These are phyloP conservation scores for Chromoteleia sp. DNA, from an alignment of 2,888 invertebrate genomes.

Conservation along the genomic window DNA sequence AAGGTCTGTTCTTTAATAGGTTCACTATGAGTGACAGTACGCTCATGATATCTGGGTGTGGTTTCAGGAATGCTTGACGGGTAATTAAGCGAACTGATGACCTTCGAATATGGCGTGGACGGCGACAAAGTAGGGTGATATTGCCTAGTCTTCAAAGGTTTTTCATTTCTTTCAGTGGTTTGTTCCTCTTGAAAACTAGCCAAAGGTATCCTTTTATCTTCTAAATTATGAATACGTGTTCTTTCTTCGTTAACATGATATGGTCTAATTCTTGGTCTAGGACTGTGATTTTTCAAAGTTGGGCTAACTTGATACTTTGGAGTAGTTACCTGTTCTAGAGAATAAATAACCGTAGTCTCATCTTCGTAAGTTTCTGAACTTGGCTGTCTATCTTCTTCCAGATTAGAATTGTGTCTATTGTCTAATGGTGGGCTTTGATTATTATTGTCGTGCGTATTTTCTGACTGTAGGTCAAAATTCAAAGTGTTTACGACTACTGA, in stretches of 20 bases:
- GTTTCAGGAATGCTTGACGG: conserved; percentile 70
- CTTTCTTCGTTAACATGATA: conserved; percentile 56
- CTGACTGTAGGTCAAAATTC: conserved; percentile 70
- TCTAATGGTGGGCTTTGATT: conserved; percentile 76
- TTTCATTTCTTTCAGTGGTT: conserved; percentile 66
- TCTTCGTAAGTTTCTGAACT: conserved; percentile 74
- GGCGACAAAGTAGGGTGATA: conserved; percentile 68
- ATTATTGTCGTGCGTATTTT: conserved; percentile 69
- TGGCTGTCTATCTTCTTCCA: conserved; percentile 82
- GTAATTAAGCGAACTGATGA: conserved; percentile 73
- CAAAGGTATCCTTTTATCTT: conserved; percentile 67
- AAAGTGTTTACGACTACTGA: conserved; percentile 91
- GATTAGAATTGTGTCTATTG: conserved; percentile 83
- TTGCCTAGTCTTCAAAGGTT: conserved; percentile 61
- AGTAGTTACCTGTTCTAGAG: conserved; percentile 62
- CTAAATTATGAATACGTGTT: conserved; percentile 59
- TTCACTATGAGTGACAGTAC: conserved; percentile 67
- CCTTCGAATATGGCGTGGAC: conserved; percentile 74
- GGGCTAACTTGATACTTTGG: conserved; percentile 43
- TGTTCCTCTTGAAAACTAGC: conserved; percentile 73
- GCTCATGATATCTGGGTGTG: conserved; percentile 73
- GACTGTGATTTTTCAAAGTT: conserved; percentile 48
- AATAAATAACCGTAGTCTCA: conserved; percentile 73
- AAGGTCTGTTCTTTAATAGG: conserved; percentile 69
- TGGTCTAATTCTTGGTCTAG: conserved; percentile 70